Evolutionary conservation across 2,113 vertebrate genomes (phyloP), one percentile per base, ranked within the genome.

Genomic region (Salvelinus namaycush): DNA sequence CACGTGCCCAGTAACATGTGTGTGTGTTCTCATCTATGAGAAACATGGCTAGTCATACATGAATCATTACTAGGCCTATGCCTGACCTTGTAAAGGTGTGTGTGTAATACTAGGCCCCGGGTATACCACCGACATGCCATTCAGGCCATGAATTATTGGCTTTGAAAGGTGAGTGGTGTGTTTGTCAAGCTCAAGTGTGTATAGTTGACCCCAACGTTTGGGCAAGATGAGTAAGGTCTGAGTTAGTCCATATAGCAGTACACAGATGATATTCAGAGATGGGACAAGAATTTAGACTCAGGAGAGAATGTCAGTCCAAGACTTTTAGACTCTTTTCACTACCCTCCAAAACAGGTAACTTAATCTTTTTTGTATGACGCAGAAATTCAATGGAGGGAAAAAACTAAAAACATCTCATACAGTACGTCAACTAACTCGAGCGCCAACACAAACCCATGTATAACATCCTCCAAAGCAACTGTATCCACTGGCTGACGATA

Each of bases 151-250:
- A 80, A 77, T 89, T 81, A 81, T 77, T 64, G 64, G 75, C 73
- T 89, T 86, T 90, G 86, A 91, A 88, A 83, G 79, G 78, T 57
- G 75, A 70, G 78, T 87, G 81, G 81, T 13, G 57, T 51, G 60
- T 83, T 76, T 81, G 78, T 89, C 90, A 80, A 48, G 82, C 82
- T 89, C 81, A 86, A 88, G 83, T 73, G 74, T 79, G 81, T 82
- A 81, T 82, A 79, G 81, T 86, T 87, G 82, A 90, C 87, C 87
- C 76, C 74, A 24, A 78, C 83, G 81, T 88, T 84, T 81, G 71
- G 74, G 82, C 70, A 77, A 79, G 76, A 81, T 84, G 83, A 87
- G 83, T 22, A n/a, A 22, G 57, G 57, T 60, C 57, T 60, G 57
- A 60, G 51, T 16, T 3, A 54, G 57, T 6, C 20, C 20, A 5